These are phyloP conservation scores for Colius striatus DNA, from an alignment of 2,113 vertebrate genomes.

Conservation along the genomic window DNA sequence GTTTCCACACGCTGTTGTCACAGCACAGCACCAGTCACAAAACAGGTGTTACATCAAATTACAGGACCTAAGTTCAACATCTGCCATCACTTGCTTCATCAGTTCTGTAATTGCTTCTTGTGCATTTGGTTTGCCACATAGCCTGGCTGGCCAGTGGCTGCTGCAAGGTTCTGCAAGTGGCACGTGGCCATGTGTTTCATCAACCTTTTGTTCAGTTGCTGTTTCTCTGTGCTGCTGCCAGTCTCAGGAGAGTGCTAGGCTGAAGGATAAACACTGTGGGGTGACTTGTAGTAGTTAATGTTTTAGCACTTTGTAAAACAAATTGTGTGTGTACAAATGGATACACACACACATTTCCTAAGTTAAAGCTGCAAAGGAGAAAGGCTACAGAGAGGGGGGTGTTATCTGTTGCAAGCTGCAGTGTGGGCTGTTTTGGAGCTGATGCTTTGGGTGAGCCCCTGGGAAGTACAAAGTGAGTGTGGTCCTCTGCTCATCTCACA, in stretches of 20 bases:
- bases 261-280: neutral
- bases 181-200: rapidly evolving
- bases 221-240: neutral
- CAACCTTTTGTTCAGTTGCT: no score
- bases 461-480: rapidly evolving
- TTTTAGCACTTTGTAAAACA: neutral
- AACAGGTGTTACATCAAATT: constrained; percentile 3
- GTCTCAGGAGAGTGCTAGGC: neutral
- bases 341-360: neutral
- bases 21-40: neutral
- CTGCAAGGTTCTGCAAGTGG: neutral
- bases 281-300: neutral
- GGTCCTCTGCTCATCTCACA: neutral
- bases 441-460: neutral
- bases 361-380: neutral
- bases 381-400: neutral
- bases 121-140: neutral
- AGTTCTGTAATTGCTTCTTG: neutral
- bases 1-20: rapidly evolving
- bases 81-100: neutral
- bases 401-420: neutral
- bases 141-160: neutral
- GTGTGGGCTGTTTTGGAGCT: neutral
- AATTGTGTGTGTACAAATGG: rapidly evolving
- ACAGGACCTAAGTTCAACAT: neutral